These are phyloP conservation scores for Buceros bicornis DNA, from an alignment of 2,797 vertebrate genomes.

Conservation along the genomic window DNA sequence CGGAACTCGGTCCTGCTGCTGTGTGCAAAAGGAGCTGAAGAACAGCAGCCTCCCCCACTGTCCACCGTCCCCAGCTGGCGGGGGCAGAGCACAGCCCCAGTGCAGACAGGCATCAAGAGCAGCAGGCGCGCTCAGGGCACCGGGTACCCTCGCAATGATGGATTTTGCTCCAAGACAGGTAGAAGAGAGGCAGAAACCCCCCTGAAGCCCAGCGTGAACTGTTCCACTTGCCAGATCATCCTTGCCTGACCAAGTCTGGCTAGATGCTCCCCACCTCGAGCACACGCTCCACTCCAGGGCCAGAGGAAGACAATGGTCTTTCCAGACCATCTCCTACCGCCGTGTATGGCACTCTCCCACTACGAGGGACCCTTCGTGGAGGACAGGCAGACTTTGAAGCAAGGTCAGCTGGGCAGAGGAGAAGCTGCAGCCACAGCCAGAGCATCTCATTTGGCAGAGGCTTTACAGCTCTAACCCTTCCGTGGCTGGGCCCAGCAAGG, in stretches of 20 bases:
- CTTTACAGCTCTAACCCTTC: neutral
- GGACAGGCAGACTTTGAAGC: neutral
- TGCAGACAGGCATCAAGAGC: neutral
- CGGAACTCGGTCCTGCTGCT: neutral
- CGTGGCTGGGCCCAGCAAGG: too few relatives aligned
- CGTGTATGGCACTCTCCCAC: neutral
- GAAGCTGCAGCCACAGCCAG: neutral
- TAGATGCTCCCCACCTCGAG: neutral
- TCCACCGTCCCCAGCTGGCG: neutral
- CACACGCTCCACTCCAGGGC: neutral
- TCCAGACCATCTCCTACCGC: neutral
- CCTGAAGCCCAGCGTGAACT: neutral
- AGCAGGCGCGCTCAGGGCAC: accelerated
- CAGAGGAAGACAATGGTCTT: neutral
- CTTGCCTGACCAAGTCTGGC: neutral
- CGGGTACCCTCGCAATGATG: neutral
- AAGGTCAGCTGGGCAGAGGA: neutral
- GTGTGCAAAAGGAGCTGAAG: neutral
- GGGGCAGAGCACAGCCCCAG: neutral
- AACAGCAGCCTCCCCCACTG: accelerated
- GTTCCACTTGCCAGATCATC: too few relatives aligned
- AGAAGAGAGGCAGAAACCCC: neutral
- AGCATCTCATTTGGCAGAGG: neutral
- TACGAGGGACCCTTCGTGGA: neutral
- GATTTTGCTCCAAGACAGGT: neutral